Base-by-base conservation (phyloP, 2,888 invertebrate species). In the Eristalis arbustorum region DNA sequence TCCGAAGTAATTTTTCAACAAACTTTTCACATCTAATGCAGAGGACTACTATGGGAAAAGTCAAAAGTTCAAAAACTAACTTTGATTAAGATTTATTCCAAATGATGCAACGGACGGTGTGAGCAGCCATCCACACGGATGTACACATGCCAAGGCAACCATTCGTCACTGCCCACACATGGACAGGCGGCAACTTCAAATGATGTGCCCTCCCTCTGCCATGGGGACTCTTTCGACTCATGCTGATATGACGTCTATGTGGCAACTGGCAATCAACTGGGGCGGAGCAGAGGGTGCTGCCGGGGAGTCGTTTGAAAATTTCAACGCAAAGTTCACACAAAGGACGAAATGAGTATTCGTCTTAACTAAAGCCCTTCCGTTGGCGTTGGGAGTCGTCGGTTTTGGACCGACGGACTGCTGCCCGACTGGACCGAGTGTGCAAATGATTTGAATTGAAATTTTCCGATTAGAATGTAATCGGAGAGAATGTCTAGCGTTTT, bases 21-120 rank as follows among this genome's bases (percentile, higher is more conserved):
- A 87, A 87, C 83, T 83, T 87, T 87, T 87, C 71, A 78, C 82
- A 87, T 87, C 79, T 83, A 83, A 79, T 79, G 62, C 28, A 63
- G n/a, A n/a, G 74, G 66, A 75, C 71, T 56, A 69, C 68, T 42
- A n/a, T 37, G 18, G 74, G 49, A 69, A 62, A 75, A 83, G 83
- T 79, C 78, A 23, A 87, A 87, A 87, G 83, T 82, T 87, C 83
- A 81, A 83, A 59, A 85, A 83, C 87, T 79, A 87, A 87, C 87
- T 87, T 87, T 87, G 87, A 87, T 87, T 87, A 87, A 87, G 83
- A 87, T 87, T 87, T 83, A 87, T 87, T 67, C 63, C 71, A 83
- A 87, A 87, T 83, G 87, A 82, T 78, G 82, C 83, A 83, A 82
- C 57, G 40, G 49, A 40, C 63, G 67, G 74, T 34, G 42, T 49